phyloP scores from a whole-genome alignment of 2,888 invertebrate species.

The Drosophila silvestris region DNA sequence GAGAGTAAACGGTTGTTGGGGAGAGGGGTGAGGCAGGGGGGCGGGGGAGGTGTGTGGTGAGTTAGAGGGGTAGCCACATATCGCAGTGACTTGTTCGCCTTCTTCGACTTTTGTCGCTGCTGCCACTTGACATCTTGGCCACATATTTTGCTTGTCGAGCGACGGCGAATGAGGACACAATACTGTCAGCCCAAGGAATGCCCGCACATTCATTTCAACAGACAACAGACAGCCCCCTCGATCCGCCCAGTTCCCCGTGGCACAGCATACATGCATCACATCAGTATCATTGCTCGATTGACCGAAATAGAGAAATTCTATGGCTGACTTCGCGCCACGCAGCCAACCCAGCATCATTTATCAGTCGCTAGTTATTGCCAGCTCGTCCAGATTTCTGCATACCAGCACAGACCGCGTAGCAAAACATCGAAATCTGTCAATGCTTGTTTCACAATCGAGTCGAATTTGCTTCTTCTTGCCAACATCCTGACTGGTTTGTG shows the following conservation, averaged over 20 bases:
- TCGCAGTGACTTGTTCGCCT: slow-evolving; percentile 25
- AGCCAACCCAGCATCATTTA: slow-evolving; percentile 69
- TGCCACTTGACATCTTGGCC: slow-evolving; percentile 76
- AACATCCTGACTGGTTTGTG: slow-evolving; percentile 25
- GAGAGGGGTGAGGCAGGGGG: background rate
- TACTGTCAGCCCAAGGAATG: slow-evolving; percentile 78
- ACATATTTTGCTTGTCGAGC: slow-evolving; percentile 81
- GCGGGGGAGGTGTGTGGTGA: background rate
- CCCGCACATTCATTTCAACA: slow-evolving; percentile 80
- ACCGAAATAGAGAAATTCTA: slow-evolving; percentile 83
- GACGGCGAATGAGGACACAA: slow-evolving; percentile 73
- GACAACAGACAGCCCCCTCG: background rate
- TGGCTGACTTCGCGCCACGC: slow-evolving; percentile 55
- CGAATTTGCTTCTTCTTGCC: slow-evolving; percentile 10
- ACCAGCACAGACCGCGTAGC: slow-evolving; percentile 40
- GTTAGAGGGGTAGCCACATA: slow-evolving; percentile 36
- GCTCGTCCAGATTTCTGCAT: slow-evolving; percentile 78
- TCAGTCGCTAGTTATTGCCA: slow-evolving; percentile 76
- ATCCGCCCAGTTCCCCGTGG: background rate
- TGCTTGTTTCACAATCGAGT: slow-evolving; percentile 53
- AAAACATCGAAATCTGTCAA: slow-evolving; percentile 75
- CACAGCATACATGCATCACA: slow-evolving; percentile 24
- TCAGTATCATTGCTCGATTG: slow-evolving; percentile 74
- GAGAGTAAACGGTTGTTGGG: background rate
- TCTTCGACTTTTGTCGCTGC: slow-evolving; percentile 23